A percentile compares a stretch with the other conserved stretches of the same genome.
phyloP scores from a whole-genome alignment of 2,888 invertebrate genomes.

The Helicoverpa assulta region DNA sequence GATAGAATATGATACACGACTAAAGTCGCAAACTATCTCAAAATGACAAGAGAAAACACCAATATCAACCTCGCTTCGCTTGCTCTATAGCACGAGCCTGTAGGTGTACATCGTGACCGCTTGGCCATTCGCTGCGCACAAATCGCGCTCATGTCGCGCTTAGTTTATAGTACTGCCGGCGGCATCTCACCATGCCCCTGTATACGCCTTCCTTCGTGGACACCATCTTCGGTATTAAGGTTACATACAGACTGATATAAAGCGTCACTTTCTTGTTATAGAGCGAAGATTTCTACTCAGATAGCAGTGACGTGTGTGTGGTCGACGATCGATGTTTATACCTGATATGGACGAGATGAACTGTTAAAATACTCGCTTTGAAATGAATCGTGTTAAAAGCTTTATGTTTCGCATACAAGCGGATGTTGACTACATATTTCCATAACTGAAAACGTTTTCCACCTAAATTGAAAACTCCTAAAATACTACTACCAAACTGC shows the following conservation, averaged over 20 bases:
- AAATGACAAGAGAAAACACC: not conserved
- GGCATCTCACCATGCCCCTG: conserved; percentile 73
- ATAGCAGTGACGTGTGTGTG: conserved; percentile 62
- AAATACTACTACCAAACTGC: conserved; percentile 3
- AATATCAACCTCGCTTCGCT: conserved; percentile 37
- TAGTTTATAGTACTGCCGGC: conserved; percentile 74
- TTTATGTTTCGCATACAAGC: not conserved
- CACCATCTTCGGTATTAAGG: conserved; percentile 76
- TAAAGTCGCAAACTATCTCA: no score
- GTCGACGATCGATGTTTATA: conserved; percentile 35
- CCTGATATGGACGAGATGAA: conserved; percentile 27
- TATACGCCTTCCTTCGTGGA: conserved; percentile 74
- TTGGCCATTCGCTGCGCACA: conserved; percentile 67
- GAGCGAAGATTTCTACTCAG: conserved; percentile 55
- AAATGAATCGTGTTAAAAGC: not conserved
- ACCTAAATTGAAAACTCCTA: not conserved
- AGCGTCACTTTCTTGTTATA: conserved; percentile 64
- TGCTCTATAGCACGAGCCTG: conserved; percentile 34
- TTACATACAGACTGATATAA: conserved; percentile 67
- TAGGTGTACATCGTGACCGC: conserved; percentile 64
- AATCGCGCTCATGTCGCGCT: conserved; percentile 59
- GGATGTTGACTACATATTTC: not conserved
- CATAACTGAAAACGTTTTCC: conserved; percentile 4
- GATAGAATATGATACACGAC: no score
- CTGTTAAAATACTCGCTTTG: conserved; percentile 34